phyloP scores from a whole-genome alignment of 2,797 vertebrate genomes.

The Heterohyrax brucei region DNA sequence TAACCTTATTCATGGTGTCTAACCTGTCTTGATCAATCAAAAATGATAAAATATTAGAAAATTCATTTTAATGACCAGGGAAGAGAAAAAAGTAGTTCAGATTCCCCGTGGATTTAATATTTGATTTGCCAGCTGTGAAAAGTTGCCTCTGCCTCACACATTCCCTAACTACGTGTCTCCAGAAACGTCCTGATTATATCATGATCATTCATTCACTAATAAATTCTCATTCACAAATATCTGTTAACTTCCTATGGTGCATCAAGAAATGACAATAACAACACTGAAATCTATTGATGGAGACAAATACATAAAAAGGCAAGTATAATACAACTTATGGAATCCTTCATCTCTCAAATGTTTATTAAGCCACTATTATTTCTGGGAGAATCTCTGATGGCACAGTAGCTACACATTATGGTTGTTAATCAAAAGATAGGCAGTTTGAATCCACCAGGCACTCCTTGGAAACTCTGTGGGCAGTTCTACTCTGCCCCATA shows the following conservation, averaged over 20 bases:
- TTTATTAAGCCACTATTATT: neutral
- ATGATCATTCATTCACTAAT: neutral
- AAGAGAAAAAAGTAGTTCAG: neutral
- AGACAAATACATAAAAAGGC: neutral
- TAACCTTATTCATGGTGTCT: neutral
- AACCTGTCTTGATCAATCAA: neutral
- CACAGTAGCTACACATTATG: too few relatives aligned
- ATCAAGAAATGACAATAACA: constrained; percentile 24
- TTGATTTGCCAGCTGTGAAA: neutral
- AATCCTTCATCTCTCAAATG: neutral
- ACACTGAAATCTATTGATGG: neutral
- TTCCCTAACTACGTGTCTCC: neutral
- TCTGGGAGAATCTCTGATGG: neutral
- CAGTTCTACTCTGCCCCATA: too few relatives aligned
- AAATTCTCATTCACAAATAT: neutral
- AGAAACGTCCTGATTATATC: neutral
- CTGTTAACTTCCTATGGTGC: neutral
- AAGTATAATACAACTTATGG: neutral
- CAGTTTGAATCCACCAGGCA: too few relatives aligned
- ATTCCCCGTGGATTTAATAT: neutral
- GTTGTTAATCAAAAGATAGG: too few relatives aligned
- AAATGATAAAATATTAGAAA: constrained; percentile 34
- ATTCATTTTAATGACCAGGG: neutral
- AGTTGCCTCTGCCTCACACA: neutral
- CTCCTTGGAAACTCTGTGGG: too few relatives aligned